These are phyloP conservation scores for Tetrapedia diversipes DNA, from an alignment of 2,888 invertebrate genomes.

Conservation along the genomic window DNA sequence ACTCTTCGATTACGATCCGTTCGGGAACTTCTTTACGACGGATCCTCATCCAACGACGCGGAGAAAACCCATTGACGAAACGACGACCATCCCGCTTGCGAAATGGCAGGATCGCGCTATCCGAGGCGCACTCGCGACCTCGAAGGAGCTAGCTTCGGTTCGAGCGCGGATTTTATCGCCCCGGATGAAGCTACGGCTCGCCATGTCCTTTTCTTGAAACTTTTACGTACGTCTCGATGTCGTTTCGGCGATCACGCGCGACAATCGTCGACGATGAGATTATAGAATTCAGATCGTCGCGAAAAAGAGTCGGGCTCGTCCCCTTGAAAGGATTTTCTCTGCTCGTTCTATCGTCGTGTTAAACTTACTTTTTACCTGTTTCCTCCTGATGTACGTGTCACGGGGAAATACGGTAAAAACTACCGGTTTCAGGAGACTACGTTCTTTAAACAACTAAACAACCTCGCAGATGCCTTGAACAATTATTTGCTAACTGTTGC, in stretches of 20 bases:
- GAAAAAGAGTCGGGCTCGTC: too few relatives aligned
- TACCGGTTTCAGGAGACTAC: too few relatives aligned
- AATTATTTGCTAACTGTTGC: too few relatives aligned
- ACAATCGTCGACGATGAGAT: background rate
- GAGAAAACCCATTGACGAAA: conserved; percentile 39
- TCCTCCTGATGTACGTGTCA: too few relatives aligned
- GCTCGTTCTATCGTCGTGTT: too few relatives aligned
- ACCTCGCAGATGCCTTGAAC: too few relatives aligned
- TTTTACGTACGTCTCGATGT: background rate
- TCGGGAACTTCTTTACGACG: conserved; percentile 65
- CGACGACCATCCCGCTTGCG: conserved; percentile 43
- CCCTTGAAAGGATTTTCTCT: background rate
- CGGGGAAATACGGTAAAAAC: too few relatives aligned
- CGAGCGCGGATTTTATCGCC: conserved; percentile 41
- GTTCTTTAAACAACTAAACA: too few relatives aligned
- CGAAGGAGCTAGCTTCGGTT: conserved; percentile 16
- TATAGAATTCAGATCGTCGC: background rate
- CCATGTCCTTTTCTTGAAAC: background rate
- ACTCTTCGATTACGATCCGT: conserved; percentile 61
- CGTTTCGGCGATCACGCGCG: conserved; percentile 1
- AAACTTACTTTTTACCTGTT: too few relatives aligned
- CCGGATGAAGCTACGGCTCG: background rate
- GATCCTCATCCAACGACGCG: conserved; percentile 36
- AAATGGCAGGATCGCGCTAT: conserved; percentile 43
- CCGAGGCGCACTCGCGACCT: conserved; percentile 27